phyloP scores from a whole-genome alignment of 2,888 invertebrate genomes.

The Euplexia lucipara region DNA sequence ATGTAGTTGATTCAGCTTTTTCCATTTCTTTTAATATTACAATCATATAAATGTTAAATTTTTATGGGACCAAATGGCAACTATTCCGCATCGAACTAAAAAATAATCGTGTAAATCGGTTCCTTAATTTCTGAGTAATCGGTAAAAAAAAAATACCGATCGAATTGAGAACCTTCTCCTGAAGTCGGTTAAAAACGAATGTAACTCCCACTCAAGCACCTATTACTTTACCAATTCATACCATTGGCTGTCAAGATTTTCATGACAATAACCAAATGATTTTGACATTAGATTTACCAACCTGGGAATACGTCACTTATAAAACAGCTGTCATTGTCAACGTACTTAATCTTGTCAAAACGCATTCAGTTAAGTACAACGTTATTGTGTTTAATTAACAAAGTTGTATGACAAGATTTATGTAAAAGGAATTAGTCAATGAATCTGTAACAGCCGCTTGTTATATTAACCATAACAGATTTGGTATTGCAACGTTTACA shows the following conservation, averaged over 20 bases:
- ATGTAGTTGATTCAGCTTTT: no score
- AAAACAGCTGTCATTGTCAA: conserved; percentile 30
- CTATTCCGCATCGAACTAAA: no score
- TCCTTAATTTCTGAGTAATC: no score
- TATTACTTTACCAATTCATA: neutral
- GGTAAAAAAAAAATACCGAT: no score
- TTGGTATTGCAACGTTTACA: conserved; percentile 54
- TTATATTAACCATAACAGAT: conserved; percentile 49
- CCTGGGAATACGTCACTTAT: conserved; percentile 5
- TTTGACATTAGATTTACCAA: conserved; percentile 14
- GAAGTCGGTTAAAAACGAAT: no score
- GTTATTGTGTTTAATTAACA: conserved; percentile 55
- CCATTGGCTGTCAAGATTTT: neutral
- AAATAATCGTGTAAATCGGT: no score
- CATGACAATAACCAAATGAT: neutral
- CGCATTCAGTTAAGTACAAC: conserved; percentile 18
- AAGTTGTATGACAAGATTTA: conserved; percentile 49
- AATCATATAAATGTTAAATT: no score
- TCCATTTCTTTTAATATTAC: no score
- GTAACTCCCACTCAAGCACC: no score
- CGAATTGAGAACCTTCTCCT: no score
- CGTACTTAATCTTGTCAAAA: conserved; percentile 46
- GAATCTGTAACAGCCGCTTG: conserved; percentile 49
- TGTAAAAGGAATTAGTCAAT: conserved; percentile 56
- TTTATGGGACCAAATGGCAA: no score